phyloP scores from a whole-genome alignment of 2,888 invertebrate genomes.

The Lasioglossum figueresi region DNA sequence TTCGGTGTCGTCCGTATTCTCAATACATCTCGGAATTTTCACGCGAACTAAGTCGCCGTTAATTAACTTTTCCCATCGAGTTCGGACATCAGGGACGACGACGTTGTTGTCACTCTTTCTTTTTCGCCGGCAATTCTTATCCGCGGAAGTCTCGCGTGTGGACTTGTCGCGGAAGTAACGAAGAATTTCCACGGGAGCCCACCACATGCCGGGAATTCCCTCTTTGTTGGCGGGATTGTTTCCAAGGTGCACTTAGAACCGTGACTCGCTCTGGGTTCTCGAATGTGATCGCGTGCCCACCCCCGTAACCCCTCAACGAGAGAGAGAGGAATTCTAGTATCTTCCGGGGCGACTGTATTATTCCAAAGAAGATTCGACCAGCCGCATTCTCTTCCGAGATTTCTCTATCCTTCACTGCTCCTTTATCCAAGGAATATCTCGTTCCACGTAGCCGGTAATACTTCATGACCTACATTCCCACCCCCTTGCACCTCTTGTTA shows the following conservation, averaged over 20 bases:
- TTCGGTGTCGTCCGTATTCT: not conserved
- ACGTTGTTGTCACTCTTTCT: not conserved
- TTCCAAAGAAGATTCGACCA: slow-evolving; percentile 46
- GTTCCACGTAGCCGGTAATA: slow-evolving; percentile 42
- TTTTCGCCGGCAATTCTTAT: slow-evolving; percentile 12
- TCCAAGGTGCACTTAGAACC: not conserved
- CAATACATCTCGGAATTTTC: not conserved
- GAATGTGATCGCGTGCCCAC: slow-evolving; percentile 21
- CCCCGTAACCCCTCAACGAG: not conserved
- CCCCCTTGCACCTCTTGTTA: not conserved
- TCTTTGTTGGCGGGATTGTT: slow-evolving; percentile 11
- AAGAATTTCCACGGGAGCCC: slow-evolving; percentile 2
- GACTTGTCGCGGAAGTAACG: slow-evolving; percentile 5
- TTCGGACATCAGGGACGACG: not conserved
- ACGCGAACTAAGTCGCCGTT: slow-evolving; percentile 30
- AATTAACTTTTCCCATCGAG: slow-evolving; percentile 38
- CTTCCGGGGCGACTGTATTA: slow-evolving; percentile 52
- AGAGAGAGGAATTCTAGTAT: slow-evolving; percentile 40
- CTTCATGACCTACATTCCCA: slow-evolving; percentile 55
- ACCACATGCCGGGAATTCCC: slow-evolving; percentile 2
- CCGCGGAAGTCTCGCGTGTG: slow-evolving; percentile 8
- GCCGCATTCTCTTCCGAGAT: slow-evolving; percentile 47
- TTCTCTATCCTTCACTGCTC: slow-evolving; percentile 14
- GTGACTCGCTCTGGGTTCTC: slow-evolving; percentile 14
- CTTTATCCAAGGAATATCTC: slow-evolving; percentile 24